phyloP scores from a whole-genome alignment of 1,140 invertebrate species.

The Dermatophagoides farinae region DNA sequence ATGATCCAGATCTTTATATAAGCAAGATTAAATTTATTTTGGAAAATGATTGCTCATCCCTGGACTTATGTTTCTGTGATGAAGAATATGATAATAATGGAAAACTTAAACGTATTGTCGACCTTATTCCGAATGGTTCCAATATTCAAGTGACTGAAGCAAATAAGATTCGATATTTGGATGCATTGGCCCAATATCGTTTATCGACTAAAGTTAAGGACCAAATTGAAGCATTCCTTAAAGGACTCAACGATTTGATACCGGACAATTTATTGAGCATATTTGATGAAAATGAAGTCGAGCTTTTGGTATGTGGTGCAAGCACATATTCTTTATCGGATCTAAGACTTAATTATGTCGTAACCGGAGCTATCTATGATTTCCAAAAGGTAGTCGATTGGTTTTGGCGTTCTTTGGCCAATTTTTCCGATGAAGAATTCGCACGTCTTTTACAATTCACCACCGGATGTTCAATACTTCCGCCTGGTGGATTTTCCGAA shows the following conservation, averaged over 20 bases:
- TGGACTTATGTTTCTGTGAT: constrained; percentile 68
- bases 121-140: constrained; percentile 50
- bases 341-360: constrained; percentile 63
- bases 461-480: constrained; percentile 70
- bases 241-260: constrained; percentile 69
- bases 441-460: constrained; percentile 77
- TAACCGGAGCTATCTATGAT: constrained; percentile 57
- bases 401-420: constrained; percentile 82
- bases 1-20: constrained; percentile 76
- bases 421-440: constrained; percentile 81
- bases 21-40: constrained; percentile 78
- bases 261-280: constrained; percentile 78
- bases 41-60: constrained; percentile 48
- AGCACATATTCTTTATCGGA: constrained; percentile 78
- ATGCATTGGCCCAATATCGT: constrained; percentile 67
- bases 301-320: constrained; percentile 76
- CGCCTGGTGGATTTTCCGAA: constrained; percentile 66
- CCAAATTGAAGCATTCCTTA: constrained; percentile 68
- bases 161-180: constrained; percentile 61
- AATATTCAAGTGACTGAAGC: constrained; percentile 46
- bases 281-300: constrained; percentile 87
- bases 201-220: constrained; percentile 54
- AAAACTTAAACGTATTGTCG: constrained; percentile 41
- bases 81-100: constrained; percentile 60
- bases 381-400: constrained; percentile 65